phyloP scores from a whole-genome alignment of 2,797 vertebrate species.

The Sitta carolinensis region DNA sequence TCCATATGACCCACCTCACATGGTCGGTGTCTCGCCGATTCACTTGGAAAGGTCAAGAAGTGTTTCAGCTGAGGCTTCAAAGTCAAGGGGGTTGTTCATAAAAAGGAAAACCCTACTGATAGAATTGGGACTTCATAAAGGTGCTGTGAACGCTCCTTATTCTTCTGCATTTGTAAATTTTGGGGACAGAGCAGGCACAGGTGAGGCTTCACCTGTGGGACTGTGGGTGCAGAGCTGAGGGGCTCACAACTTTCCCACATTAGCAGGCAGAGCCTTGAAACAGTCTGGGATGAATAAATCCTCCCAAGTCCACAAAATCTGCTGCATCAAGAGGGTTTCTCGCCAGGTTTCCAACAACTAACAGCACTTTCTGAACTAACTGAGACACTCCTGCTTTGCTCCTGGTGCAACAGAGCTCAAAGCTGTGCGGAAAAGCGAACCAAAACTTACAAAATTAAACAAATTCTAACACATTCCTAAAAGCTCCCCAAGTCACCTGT shows the following conservation, averaged over 20 bases:
- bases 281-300: neutral
- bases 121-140: constrained; percentile 70
- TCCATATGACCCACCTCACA: constrained; percentile 95
- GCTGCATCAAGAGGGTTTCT: neutral
- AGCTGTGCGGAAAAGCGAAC: neutral
- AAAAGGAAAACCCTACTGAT: constrained; percentile 45
- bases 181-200: neutral
- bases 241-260: neutral
- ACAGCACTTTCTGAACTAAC: neutral
- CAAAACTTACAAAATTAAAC: neutral
- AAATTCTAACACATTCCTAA: neutral
- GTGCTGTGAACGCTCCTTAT: neutral
- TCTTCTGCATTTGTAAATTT: neutral
- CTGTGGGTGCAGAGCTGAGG: fast-evolving
- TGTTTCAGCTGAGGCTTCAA: constrained; percentile 30
- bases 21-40: constrained; percentile 79
- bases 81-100: constrained; percentile 54
- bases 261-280: neutral
- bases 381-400: neutral
- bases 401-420: neutral
- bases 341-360: neutral
- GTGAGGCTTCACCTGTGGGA: neutral
- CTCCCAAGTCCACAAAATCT: neutral
- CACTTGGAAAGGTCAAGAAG: constrained; percentile 62
- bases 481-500: neutral